Evolutionary conservation across 2,888 invertebrate species (phyloP), one percentile per base, ranked within the genome.

Genomic region (Lissonota sp.): DNA sequence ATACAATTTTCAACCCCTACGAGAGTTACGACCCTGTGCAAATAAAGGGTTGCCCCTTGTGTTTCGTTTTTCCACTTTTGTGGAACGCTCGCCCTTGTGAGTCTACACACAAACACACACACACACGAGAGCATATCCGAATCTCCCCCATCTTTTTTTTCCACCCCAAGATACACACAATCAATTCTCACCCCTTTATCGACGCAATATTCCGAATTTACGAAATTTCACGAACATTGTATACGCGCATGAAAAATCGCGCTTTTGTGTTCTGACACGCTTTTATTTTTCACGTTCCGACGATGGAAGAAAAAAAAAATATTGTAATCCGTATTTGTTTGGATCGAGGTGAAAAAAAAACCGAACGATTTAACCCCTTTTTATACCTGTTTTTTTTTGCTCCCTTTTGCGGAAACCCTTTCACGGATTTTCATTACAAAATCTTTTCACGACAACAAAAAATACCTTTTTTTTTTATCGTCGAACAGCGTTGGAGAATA

Each of bases 11-110:
- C 76, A 69, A 58, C 78, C 70, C 75, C 70, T 76, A 69, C 64
- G 60, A 72, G 55, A 46, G 62, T 69, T 55, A 62, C 72, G 84
- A 75, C 80, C 84, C 87, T 90, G 88, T 87, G 90, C 89, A 91
- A 92, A 92, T 92, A 92, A 92, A 92, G 92, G 92, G 92, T 92
- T 92, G 89, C 42, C 72, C 49, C 63, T 55, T 63, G 77, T 76
- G 57, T 69, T 69, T 72, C 71, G 57, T 49, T 81, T 82, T 84
- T 67, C 84, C 84, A 69, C 64, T 81, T 86, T 85, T 72, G 58
- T 63, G 82, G 76, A 84, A 84, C 77, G 51, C 72, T 40, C 55
- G 66, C 53, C 26, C 26, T 26, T 26, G 26, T 26, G 26, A 26
- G 3, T 53, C 1, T 8, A 40, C n/a, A n/a, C 12, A 6, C 12